Evolutionary conservation across 2,888 invertebrate species (phyloP), one percentile per base, ranked within the genome.

Genomic region (Thymelicus lineola): DNA sequence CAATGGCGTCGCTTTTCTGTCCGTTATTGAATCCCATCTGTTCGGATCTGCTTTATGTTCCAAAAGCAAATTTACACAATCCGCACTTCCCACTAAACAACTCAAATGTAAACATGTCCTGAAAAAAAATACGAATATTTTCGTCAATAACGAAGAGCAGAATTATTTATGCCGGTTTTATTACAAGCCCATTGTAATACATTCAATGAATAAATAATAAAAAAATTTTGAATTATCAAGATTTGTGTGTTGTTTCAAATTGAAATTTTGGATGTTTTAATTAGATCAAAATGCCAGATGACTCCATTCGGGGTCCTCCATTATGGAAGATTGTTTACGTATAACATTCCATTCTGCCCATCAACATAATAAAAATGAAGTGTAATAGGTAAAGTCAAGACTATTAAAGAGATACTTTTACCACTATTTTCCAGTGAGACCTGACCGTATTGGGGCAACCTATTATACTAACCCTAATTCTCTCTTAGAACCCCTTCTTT

Each of bases 21-120:
- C 94, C 72, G 93, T 94, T 28, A 91, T 91, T 60, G 88, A 94
- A 87, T 96, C 97, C 96, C 96, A 97, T 82, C 91, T 94, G 82
- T 96, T 95, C 0, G 97, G 95, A 78, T 95, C 94, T 0, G 97
- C 96, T 17, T 95, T 96, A 66, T 95, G 85, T 66, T 95, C 95
- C 46, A 98, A 85, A 59, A 98, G 89, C 50, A 97, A 89, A 79
- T 95, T 95, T 2, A 96, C 94, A 73, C 97, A 97, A 73, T 96
- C 95, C 53, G 95, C 94, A 77, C 96, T 96, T 20, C 97, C 97
- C 14, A 96, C 95, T 84, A 96, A 95, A 71, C 97, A 96, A 62
- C 97, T 97, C 75, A 97, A 94, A 87, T 98, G 98, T 20, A 98
- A 78, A 77, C 92, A 92, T 50, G 90, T 87, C 78, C 94, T 94